These are phyloP conservation scores for Dolichotis patagonum DNA, from an alignment of 2,113 vertebrate species.

Conservation along the genomic window DNA sequence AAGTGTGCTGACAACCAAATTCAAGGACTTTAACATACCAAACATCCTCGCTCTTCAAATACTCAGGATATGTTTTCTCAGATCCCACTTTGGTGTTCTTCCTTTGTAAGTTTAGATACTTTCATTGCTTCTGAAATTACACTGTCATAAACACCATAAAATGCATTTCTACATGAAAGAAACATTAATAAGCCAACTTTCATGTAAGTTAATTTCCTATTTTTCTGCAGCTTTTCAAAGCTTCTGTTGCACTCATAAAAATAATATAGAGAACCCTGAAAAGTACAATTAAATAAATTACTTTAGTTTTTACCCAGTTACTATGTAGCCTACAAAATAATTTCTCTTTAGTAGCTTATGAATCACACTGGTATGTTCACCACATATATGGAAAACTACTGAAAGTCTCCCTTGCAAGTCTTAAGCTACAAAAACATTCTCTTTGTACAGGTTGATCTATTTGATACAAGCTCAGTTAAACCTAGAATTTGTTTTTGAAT, in stretches of 20 bases:
- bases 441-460: slow-evolving; percentile 41
- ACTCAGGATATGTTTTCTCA: not conserved
- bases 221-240: slow-evolving; percentile 59
- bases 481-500: slow-evolving; percentile 68
- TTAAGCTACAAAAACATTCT: slow-evolving; percentile 56
- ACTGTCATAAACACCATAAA: slow-evolving; percentile 68
- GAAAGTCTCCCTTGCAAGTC: slow-evolving; percentile 10
- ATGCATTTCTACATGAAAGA: slow-evolving; percentile 57
- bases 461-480: slow-evolving; percentile 69
- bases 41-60: slow-evolving; percentile 24
- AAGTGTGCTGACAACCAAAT: not conserved
- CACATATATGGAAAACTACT: not conserved
- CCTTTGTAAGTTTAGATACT: slow-evolving; percentile 40
- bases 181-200: slow-evolving; percentile 74
- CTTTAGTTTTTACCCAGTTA: slow-evolving; percentile 55
- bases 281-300: slow-evolving; percentile 75
- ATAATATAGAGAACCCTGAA: slow-evolving; percentile 56
- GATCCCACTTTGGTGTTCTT: slow-evolving; percentile 24
- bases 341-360: slow-evolving; percentile 65
- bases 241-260: slow-evolving; percentile 69
- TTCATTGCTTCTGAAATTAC: slow-evolving; percentile 65
- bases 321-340: slow-evolving; percentile 55
- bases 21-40: not conserved
- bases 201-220: slow-evolving; percentile 62
- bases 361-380: slow-evolving; percentile 41